Percentiles rank a stretch among this genome's conserved stretches.
Conservation (phyloP, 2,797 vertebrate species). For the Pipistrellus pygmaeus region DNA sequence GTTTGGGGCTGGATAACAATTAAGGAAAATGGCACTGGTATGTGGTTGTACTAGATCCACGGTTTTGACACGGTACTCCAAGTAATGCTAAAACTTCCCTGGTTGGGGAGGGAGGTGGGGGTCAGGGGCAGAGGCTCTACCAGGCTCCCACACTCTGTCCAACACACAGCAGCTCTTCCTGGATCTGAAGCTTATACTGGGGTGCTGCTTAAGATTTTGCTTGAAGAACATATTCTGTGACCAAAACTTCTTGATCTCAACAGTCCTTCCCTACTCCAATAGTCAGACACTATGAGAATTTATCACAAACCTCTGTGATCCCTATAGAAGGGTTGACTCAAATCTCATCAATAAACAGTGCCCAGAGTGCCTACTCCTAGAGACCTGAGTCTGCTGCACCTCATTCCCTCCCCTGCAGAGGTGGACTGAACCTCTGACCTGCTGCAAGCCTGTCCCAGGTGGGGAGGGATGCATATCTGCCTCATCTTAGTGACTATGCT, state of each 20-base stretch:
- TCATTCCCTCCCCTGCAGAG: fast-evolving
- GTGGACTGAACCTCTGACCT: not conserved
- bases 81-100: not conserved
- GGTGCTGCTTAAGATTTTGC: not conserved
- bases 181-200: not conserved
- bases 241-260: not conserved
- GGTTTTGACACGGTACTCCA: not conserved
- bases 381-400: not conserved
- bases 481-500: not conserved
- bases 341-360: not conserved
- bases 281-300: not conserved
- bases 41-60: not conserved
- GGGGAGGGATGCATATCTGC: not conserved
- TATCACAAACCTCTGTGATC: not conserved
- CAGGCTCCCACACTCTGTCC: not conserved
- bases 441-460: not conserved
- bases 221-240: not conserved
- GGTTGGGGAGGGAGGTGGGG: not conserved
- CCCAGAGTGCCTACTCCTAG: not conserved
- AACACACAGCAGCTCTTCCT: not conserved
- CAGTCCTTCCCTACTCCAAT: not conserved
- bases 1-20: not conserved
- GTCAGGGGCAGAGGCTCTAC: not conserved
- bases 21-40: not conserved
- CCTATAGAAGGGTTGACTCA: not conserved